Evolutionary conservation across 2,797 vertebrate species (phyloP), one percentile per base, ranked within the genome.

Genomic region (Synaphobranchus kaupii): DNA sequence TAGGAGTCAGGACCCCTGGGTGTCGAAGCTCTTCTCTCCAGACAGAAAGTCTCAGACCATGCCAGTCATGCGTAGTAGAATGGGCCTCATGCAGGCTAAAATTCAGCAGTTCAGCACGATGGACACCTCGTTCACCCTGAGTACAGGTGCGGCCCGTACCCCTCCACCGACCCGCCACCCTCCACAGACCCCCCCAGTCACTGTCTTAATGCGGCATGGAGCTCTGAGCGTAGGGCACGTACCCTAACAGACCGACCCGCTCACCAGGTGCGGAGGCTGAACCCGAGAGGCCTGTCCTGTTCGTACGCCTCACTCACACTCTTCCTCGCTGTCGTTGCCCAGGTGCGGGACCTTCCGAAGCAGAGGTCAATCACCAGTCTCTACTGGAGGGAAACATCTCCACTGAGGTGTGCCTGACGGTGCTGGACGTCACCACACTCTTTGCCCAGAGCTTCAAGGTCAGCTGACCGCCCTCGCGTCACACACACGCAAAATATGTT

Each of bases 361-460:
- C 96, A 88, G 98, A 99, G 90, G 94, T 98, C 89, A 95, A 98
- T 90, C 98, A 99, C 90, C 98, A 98, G 90, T 96, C 98, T 0
- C 94, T 99, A 84, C 94, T 99, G 13, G 99, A 99, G 91, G 98
- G 98, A 20, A 99, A 98, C 91, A 96, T 97, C 54, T 97, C 97
- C 78, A 98, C 97, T 0, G 98, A 99, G 92, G 97, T 97, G 76
- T 97, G 97, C 89, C 95, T 99, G 6, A 98, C 95, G 0, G 96
- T 99, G 25, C 94, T 99, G 91, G 99, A 99, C 78, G 95, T 97
- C 87, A 97, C 99, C 71, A 96, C 97, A 0, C 95, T 98, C 90
- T 99, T 99, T 92, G 97, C 94, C 39, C 98, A 98, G 92, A 97
- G 96, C 88, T 99, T 99, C 92, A 99, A 98, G 98, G 99, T 99